phyloP scores from a whole-genome alignment of 2,113 vertebrate species.

The Cavia porcellus region DNA sequence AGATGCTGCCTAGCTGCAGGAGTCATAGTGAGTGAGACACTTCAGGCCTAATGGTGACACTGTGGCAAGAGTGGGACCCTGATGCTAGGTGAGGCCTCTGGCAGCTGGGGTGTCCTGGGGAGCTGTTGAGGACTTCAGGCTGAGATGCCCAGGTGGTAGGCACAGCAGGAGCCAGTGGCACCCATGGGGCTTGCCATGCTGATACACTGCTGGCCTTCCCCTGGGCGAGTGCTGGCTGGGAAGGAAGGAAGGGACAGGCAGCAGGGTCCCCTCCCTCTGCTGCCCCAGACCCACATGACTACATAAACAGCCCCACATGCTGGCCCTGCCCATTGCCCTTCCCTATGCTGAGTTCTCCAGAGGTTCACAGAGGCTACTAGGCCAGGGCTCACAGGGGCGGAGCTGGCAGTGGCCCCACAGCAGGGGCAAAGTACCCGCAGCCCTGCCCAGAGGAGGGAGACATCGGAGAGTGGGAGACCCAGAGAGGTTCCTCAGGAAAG shows the following conservation, averaged over 20 bases:
- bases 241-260: not conserved
- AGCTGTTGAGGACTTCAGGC: not conserved
- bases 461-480: fast-evolving
- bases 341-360: not conserved
- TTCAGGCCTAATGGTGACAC: not conserved
- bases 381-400: not conserved
- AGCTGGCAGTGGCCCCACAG: not conserved
- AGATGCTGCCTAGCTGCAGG: not conserved
- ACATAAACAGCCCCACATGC: no score
- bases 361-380: not conserved
- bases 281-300: fast-evolving
- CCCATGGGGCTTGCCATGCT: not conserved
- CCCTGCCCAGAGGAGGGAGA: no score
- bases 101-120: not conserved
- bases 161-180: not conserved
- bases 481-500: not conserved
- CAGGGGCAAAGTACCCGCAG: not conserved
- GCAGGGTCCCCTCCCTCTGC: not conserved
- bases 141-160: not conserved
- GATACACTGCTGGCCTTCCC: no score
- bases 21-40: not conserved
- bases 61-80: not conserved
- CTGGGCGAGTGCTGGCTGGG: not conserved
- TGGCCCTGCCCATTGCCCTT: not conserved
- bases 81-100: not conserved